Conservation (phyloP, 1,140 invertebrate genomes). For the Archivesica marissinica region DNA sequence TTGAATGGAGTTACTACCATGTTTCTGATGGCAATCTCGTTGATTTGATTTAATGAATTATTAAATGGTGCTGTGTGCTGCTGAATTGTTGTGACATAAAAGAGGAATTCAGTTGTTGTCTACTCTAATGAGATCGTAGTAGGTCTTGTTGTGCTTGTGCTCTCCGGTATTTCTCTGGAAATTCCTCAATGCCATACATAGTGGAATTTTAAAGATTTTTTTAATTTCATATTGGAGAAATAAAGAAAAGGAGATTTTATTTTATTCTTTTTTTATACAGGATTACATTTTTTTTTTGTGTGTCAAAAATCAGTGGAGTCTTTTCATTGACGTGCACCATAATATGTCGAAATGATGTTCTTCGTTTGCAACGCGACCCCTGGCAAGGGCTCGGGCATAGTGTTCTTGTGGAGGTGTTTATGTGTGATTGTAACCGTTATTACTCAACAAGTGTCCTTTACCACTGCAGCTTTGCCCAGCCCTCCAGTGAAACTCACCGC, state of each 20-base stretch:
- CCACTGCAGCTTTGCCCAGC: conserved; percentile 91
- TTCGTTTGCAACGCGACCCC: conserved; percentile 9
- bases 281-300: conserved; percentile 16
- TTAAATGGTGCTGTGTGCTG: conserved; percentile 15
- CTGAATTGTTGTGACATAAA: conserved; percentile 16
- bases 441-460: conserved; percentile 50
- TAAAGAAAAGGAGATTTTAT: conserved; percentile 3
- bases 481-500: conserved; percentile 94
- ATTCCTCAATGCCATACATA: conserved; percentile 49
- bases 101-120: background rate
- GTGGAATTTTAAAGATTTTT: conserved; percentile 28
- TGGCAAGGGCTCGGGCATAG: conserved; percentile 7
- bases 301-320: background rate
- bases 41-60: conserved; percentile 48
- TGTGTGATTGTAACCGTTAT: conserved; percentile 18
- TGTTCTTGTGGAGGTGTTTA: background rate
- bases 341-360: conserved; percentile 17
- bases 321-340: background rate
- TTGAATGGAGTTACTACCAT: background rate
- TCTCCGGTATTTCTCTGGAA: conserved; percentile 14
- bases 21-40: conserved; percentile 5
- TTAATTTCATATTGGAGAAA: background rate
- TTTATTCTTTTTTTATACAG: background rate
- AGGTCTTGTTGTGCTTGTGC: background rate
- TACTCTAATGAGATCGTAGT: background rate